Base-by-base conservation (phyloP, 2,888 invertebrate species). In the Amblyjoppa proteus region DNA sequence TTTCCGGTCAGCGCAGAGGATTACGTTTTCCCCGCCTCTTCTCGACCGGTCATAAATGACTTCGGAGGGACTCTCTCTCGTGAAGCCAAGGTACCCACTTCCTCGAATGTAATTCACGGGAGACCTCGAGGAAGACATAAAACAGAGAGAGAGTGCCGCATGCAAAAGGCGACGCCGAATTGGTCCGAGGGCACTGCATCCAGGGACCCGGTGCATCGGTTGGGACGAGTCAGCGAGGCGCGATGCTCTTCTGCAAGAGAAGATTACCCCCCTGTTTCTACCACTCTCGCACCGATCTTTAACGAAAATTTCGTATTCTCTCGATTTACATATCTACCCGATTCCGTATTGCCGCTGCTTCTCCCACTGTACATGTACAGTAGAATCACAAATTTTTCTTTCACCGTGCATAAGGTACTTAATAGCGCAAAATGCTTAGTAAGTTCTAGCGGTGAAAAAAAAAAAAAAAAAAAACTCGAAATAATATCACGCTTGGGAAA, bases 261-360 rank as follows among this genome's bases (percentile, higher is more conserved):
- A 61, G 31, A 61, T 61, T 61, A 25, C 25, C 66, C 66, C 66
- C 66, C 13, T 34, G 64, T 75, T 64, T 76, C 49, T 20, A 49
- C 49, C 34, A 13, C 51, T 34, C 38, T 76, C 53, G 66, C 66
- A 53, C 34, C 76, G 38, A 66, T 76, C 75, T 51, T 66, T 45
- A 76, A 76, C 64, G 25, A 53, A 66, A 76, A 76, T 68, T 76
- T 66, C 76, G 76, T 53, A 68, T 66, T 68, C 66, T 38, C 34
- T 16, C 45, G 25, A 66, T 76, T 66, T 53, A 66, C 76, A 68
- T 76, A 76, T 51, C 76, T 53, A 53, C 53, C 66, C 68, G 76
- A 53, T 53, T 68, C 38, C 64, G 31, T 64, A 28, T 34, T 16
- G 34, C 11, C 7, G 64, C 31, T 38, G 64, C 38, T 34, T 34